Base-by-base conservation (phyloP, 2,113 vertebrate species). In the Sander lucioperca region DNA sequence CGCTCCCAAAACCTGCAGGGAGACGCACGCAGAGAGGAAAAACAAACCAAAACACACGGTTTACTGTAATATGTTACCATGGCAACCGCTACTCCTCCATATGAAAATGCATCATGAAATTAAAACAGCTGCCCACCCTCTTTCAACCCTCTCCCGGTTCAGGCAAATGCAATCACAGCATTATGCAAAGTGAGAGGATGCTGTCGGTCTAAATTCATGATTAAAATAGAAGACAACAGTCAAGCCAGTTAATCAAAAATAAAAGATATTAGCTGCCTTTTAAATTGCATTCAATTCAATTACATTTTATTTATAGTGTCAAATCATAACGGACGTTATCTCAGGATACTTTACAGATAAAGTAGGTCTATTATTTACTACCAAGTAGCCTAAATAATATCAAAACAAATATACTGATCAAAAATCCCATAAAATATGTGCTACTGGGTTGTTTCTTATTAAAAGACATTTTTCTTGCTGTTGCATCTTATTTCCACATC, bases 1-100 rank as follows among this genome's bases (percentile, higher is more conserved):
- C 16, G 57, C 25, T 70, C 61, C 83, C 83, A 89, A 77, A 91
- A 91, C 63, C 82, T 90, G 63, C 25, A 54, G 61, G 21, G 36
- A 51, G 21, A 47, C 3, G 39, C 4, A 43, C 9, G 39, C 10
- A 43, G 9, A 9, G 3, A 16, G 1, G 2, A 18, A 53, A 6
- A 54, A n/a, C 1, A 0, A 0, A 4, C 1, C 1, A 13, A 54
- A 36, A 15, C 14, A 27, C 19, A 5, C 3, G 13, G n/a, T 70
- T 0, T 79, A 43, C 10, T 43, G 39, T 11, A 0, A 45, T 69
- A 43, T 33, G 51, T 70, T 79, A 45, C 73, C 21, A 69, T 48
- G 47, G 63, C 57, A 65, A 74, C 72, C 13, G 3, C 9, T 53
- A 0, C 33, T 57, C 25, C 69, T 56, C 56, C 30, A 76, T 21